These are phyloP conservation scores for Stylophora pistillata DNA, from an alignment of 64 coral and sea anemone species.

Conservation along the genomic window DNA sequence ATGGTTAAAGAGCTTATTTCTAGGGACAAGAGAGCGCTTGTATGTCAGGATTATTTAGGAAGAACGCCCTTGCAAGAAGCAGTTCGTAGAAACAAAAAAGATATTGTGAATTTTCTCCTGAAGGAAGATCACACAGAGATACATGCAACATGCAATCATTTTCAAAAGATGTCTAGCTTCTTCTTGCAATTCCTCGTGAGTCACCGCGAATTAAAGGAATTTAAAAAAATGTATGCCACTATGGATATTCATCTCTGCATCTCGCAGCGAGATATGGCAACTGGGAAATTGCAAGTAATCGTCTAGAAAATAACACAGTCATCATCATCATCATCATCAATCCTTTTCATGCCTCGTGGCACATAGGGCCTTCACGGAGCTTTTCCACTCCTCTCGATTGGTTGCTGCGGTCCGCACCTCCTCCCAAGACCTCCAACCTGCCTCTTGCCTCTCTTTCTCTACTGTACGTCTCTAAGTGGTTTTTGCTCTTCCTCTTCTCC, in stretches of 20 bases:
- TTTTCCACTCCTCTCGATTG: too few species aligned
- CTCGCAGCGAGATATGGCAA: conserved; percentile 16
- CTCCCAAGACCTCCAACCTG: too few species aligned
- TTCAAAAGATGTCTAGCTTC: too few species aligned
- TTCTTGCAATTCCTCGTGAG: too few species aligned
- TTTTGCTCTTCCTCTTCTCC: too few species aligned
- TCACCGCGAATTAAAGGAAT: neutral
- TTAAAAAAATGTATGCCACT: conserved; percentile 13
- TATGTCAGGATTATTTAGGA: conserved; percentile 43
- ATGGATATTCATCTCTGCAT: conserved; percentile 10
- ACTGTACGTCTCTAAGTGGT: too few species aligned
- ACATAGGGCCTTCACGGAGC: too few species aligned
- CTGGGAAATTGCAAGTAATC: neutral
- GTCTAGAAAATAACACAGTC: neutral
- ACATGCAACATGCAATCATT: neutral
- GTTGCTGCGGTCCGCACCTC: too few species aligned
- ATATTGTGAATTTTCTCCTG: neutral
- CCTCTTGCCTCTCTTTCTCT: too few species aligned
- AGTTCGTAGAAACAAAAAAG: conserved; percentile 1
- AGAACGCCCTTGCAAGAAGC: conserved; percentile 41
- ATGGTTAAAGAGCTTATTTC: conserved; percentile 5
- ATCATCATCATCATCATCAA: too few species aligned
- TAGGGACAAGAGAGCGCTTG: neutral
- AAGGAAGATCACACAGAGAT: neutral
- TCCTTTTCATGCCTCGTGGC: too few species aligned